Evolutionary conservation across 2,797 vertebrate genomes (phyloP).

Genomic region (Micropoecilia bifurca): DNA sequence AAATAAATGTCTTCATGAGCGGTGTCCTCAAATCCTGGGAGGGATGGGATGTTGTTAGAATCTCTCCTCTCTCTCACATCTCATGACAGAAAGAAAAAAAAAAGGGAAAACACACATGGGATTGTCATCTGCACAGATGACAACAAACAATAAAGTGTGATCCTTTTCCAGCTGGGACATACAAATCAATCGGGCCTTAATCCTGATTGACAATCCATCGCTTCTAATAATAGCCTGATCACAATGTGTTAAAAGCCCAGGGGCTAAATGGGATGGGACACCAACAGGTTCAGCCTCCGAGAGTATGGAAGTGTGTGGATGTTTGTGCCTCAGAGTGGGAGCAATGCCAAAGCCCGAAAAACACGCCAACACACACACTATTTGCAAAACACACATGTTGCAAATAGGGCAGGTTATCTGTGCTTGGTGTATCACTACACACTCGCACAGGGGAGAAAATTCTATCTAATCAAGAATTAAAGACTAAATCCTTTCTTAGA

Average conservation of each 20-base stretch:
- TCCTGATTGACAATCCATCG: conserved; percentile 78
- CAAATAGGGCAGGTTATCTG: conserved; percentile 64
- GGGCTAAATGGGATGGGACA: conserved; percentile 55
- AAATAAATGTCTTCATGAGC: conserved; percentile 59
- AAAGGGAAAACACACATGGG: conserved; percentile 4
- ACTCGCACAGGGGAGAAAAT: conserved; percentile 76
- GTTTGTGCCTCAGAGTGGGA: conserved; percentile 16
- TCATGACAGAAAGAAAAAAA: conserved; percentile 4
- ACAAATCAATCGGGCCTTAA: conserved; percentile 73
- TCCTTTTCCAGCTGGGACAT: conserved; percentile 58
- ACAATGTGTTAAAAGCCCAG: conserved; percentile 70
- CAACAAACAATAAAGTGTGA: conserved; percentile 37
- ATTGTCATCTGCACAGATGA: conserved; percentile 34
- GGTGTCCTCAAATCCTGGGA: conserved; percentile 46
- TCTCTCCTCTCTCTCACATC: conserved; percentile 32
- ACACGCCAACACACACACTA: conserved; percentile 17
- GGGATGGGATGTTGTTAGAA: conserved; percentile 27
- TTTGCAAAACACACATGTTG: conserved; percentile 14
- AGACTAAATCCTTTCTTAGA: conserved; percentile 87
- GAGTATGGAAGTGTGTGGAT: conserved; percentile 1
- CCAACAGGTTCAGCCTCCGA: conserved; percentile 18
- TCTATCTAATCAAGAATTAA: conserved; percentile 88
- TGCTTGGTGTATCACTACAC: conserved; percentile 66
- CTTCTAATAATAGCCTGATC: conserved; percentile 76
- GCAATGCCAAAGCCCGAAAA: conserved; percentile 24